These are phyloP conservation scores for Helarctos malayanus DNA, from an alignment of 2,797 vertebrate genomes.

Conservation along the genomic window DNA sequence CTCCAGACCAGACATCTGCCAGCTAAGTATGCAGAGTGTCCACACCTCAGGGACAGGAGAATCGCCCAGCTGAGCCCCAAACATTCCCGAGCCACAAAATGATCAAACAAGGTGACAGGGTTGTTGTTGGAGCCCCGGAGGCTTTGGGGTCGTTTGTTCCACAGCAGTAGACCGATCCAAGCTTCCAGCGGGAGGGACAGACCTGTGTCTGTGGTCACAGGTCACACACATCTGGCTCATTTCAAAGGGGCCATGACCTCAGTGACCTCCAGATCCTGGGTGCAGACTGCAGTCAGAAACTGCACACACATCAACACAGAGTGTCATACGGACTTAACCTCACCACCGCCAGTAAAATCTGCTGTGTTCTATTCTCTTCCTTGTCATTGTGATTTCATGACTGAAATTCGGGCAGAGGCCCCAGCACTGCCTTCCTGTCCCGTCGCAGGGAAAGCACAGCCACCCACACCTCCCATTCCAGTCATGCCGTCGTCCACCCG, in stretches of 20 bases:
- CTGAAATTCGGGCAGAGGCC: background rate
- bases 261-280: background rate
- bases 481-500: fast-evolving
- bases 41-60: fast-evolving
- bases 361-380: background rate
- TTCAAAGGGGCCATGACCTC: background rate
- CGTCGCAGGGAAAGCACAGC: fast-evolving
- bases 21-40: fast-evolving
- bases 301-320: fast-evolving
- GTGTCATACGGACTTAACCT: fast-evolving
- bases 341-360: fast-evolving
- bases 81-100: background rate
- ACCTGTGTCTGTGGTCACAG: background rate
- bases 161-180: background rate
- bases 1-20: no score
- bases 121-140: background rate
- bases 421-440: fast-evolving
- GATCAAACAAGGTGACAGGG: fast-evolving
- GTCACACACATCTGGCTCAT: background rate
- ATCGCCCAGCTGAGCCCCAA: background rate
- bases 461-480: background rate
- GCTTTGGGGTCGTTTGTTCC: background rate
- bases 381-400: no score
- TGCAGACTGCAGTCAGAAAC: background rate
- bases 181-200: background rate